phyloP scores from a whole-genome alignment of 2,113 vertebrate genomes.

The Myodes glareolus region DNA sequence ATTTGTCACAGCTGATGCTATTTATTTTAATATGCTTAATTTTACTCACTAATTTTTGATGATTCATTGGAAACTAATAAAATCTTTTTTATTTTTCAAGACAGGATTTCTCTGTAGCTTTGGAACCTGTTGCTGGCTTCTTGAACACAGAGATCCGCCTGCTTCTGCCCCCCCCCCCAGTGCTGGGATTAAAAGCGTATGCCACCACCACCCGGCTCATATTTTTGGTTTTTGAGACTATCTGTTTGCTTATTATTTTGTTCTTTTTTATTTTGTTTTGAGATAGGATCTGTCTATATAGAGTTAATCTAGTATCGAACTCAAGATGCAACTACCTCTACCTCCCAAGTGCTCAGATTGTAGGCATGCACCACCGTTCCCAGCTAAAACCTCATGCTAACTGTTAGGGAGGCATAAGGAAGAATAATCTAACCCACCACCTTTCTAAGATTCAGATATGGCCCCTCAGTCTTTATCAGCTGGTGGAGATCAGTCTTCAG shows the following conservation, averaged over 20 bases:
- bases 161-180: too few species aligned
- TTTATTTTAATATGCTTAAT: background rate
- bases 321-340: background rate
- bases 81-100: background rate
- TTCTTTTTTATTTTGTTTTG: background rate
- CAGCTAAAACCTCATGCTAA: background rate
- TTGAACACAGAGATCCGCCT: too few species aligned
- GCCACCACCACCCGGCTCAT: too few species aligned
- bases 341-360: background rate
- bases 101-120: too few species aligned
- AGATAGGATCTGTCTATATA: background rate
- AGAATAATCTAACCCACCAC: background rate
- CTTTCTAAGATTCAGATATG: background rate
- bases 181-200: too few species aligned
- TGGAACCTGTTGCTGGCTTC: too few species aligned
- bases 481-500: background rate
- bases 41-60: slow-evolving; percentile 12
- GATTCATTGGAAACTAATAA: slow-evolving; percentile 16
- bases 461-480: background rate
- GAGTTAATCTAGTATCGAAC: background rate
- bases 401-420: background rate
- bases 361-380: background rate
- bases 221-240: background rate
- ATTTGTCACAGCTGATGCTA: background rate
- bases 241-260: background rate